Base-by-base conservation (phyloP, 1,140 invertebrate species). In the Platyscapa corneri region DNA sequence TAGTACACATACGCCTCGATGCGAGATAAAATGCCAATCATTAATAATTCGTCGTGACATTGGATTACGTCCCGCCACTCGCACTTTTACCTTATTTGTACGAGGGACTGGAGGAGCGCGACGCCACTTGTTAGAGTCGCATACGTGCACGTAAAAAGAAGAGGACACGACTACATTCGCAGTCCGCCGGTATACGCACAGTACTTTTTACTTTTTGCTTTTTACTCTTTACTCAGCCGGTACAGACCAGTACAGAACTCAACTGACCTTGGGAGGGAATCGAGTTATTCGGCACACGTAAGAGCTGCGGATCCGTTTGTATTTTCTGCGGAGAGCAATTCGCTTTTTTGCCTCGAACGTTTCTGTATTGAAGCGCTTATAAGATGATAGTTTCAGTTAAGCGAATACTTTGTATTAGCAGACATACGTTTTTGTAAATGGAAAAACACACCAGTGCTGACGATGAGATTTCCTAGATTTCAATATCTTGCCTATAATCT, bases 51-150 rank as follows among this genome's bases (percentile, higher is more conserved):
- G 5, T 72, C 39, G 39, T 39, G 18, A 39, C 20, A 39, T 39
- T 39, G 32, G 32, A 72, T 39, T 72, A 34, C 67, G 67, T 72
- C 10, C 32, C 12, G 14, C 7, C 5, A 72, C n/a, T 23, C 5
- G 20, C 23, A 72, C 18, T 72, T 72, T 72, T 39, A 14, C 67
- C 67, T 72, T 72, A 80, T 82, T 74, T 49, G 80, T 37, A 30
- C 32, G 32, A 32, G 34, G 60, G 5, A 78, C 30, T 10, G 1
- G 60, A 78, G 76, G 16, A 78, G 77, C 77, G 78, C 75, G 49
- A 86, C 70, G 77, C 90, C 91, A 92, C 92, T 92, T 93, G 92
- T 92, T 92, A 90, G 90, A 92, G 90, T 87, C 56, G n/a, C 72
- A 14, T 49, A 49, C 30, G 37, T 77, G 67, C 49, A 74, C 39